phyloP scores from a whole-genome alignment of 2,113 vertebrate species.

The Urocolius indicus region DNA sequence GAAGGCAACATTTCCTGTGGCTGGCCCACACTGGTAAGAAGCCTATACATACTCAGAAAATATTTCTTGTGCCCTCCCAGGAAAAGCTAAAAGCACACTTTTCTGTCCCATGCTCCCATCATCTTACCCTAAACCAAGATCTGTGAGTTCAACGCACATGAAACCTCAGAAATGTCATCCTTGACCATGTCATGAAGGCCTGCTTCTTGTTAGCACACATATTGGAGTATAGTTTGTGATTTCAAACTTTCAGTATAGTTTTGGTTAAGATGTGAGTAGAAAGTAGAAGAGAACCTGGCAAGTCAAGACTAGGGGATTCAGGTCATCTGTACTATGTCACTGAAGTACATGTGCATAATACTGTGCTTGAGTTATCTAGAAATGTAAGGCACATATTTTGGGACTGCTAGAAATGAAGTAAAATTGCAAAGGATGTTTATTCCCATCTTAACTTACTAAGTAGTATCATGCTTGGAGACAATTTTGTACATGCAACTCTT shows the following conservation, averaged over 20 bases:
- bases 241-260: neutral
- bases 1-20: neutral
- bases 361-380: neutral
- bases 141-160: neutral
- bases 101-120: neutral
- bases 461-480: slow-evolving; percentile 35
- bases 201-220: neutral
- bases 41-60: neutral
- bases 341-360: neutral
- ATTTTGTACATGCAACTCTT: neutral
- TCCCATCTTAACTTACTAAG: neutral
- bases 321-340: neutral
- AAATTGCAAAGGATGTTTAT: neutral
- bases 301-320: neutral
- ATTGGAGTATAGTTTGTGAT: neutral
- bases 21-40: neutral
- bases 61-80: neutral
- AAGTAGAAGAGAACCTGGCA: neutral
- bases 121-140: neutral
- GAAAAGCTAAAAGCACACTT: neutral
- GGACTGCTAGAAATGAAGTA: neutral
- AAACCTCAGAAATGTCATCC: neutral
- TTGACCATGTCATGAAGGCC: neutral
- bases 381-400: neutral
- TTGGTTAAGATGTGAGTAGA: neutral